Conservation (phyloP, 92 coral and sea anemone species). For the Zoanthus sociatus region DNA sequence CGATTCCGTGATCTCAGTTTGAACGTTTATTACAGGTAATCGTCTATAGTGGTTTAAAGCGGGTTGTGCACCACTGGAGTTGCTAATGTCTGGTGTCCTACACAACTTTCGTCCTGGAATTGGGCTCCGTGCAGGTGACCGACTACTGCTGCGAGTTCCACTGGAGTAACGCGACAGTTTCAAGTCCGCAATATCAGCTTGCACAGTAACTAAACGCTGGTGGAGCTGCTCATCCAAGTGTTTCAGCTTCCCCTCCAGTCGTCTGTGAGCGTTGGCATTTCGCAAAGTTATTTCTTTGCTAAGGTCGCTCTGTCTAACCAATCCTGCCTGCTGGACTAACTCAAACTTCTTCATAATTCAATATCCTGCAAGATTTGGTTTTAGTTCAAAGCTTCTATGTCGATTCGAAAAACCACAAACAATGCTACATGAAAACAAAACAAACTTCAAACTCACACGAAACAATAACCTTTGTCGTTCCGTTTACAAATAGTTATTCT, state of each 20-base stretch:
- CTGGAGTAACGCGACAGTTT: constrained; percentile 53
- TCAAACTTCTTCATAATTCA: constrained; percentile 33
- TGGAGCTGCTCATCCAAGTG: constrained; percentile 80
- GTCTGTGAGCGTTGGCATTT: constrained; percentile 85
- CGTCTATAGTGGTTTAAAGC: neutral
- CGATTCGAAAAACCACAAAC: neutral
- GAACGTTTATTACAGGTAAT: constrained; percentile 6
- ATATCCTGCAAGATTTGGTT: neutral
- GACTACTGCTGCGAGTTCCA: neutral
- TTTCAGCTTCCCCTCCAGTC: constrained; percentile 75
- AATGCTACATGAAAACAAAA: neutral
- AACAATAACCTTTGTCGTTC: neutral
- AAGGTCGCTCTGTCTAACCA: constrained; percentile 69
- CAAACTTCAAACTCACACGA: neutral
- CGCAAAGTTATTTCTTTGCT: constrained; percentile 79
- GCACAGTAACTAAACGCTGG: constrained; percentile 82
- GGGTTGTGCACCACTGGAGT: neutral
- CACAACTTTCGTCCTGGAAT: neutral
- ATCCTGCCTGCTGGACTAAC: constrained; percentile 28
- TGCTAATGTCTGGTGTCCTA: neutral
- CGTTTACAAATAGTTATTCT: neutral
- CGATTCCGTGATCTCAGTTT: constrained; percentile 3
- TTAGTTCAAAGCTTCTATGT: neutral
- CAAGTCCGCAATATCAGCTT: constrained; percentile 86
- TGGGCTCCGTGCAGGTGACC: constrained; percentile 5